Evolutionary conservation across 2,113 vertebrate species (phyloP).

Genomic region (Pollimyrus isidori): DNA sequence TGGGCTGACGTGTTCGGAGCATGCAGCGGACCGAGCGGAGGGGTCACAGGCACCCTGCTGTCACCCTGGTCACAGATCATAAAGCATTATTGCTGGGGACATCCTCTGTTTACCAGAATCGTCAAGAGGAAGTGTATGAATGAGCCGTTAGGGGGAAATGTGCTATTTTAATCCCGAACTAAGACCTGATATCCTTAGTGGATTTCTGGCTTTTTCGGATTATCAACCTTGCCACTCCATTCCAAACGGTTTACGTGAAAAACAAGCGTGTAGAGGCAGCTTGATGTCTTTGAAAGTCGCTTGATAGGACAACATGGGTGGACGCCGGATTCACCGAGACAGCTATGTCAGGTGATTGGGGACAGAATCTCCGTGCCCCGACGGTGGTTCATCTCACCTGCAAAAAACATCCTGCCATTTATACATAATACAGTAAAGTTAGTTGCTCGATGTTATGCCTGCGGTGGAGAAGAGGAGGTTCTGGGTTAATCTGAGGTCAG

Average conservation of each 20-base stretch:
- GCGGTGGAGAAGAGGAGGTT: background rate
- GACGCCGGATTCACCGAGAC: background rate
- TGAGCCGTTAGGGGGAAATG: background rate
- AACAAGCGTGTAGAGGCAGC: background rate
- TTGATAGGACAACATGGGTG: background rate
- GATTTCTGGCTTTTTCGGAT: background rate
- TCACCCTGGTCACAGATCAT: background rate
- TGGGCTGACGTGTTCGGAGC: background rate
- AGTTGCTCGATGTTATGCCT: background rate
- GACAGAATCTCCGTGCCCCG: background rate
- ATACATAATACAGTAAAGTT: background rate
- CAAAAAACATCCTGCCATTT: background rate
- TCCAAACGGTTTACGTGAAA: background rate
- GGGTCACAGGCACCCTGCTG: conserved; percentile 37
- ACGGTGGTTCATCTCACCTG: no score
- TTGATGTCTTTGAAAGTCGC: background rate
- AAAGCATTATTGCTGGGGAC: background rate
- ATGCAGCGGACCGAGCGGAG: conserved; percentile 30
- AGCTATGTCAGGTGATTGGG: background rate
- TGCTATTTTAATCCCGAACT: background rate
- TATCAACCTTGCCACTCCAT: background rate
- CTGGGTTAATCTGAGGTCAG: conserved; percentile 20
- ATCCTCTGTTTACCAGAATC: conserved; percentile 1
- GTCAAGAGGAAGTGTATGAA: background rate
- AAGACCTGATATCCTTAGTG: background rate